Evolutionary conservation across 1,140 invertebrate genomes (phyloP).

Genomic region (Charaxes varanes): DNA sequence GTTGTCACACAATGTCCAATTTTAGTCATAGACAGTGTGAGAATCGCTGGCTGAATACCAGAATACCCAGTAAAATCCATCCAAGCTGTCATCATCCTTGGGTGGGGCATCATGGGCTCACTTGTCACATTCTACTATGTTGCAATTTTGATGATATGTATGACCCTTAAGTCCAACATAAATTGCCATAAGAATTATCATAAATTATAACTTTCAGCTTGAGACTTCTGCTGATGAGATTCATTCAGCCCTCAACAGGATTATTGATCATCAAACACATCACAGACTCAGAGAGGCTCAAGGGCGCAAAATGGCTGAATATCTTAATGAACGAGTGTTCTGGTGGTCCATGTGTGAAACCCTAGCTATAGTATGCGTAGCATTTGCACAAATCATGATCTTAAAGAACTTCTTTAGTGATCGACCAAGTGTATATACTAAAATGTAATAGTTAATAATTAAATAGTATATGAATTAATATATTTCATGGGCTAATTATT

Average conservation of each 20-base stretch:
- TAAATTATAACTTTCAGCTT: constrained; percentile 81
- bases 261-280: constrained; percentile 97
- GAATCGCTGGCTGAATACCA: too few species aligned
- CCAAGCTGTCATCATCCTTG: too few species aligned
- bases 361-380: constrained; percentile 86
- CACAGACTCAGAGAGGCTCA: constrained; percentile 95
- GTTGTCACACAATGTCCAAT: too few species aligned
- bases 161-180: too few species aligned
- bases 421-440: constrained; percentile 73
- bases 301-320: constrained; percentile 94
- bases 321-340: constrained; percentile 94
- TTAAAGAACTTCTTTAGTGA: constrained; percentile 97
- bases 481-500: constrained; percentile 25
- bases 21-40: too few species aligned
- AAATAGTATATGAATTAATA: constrained; percentile 46
- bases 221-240: constrained; percentile 92
- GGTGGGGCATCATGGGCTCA: too few species aligned
- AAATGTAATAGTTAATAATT: constrained; percentile 51
- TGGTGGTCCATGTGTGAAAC: constrained; percentile 95
- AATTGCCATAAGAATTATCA: too few species aligned
- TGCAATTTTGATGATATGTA: too few species aligned
- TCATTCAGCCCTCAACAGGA: constrained; percentile 89
- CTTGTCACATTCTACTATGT: too few species aligned
- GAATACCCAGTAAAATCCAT: too few species aligned
- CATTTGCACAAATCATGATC: constrained; percentile 92